Percentiles rank a stretch among this genome's conserved stretches.
These are phyloP conservation scores for Chromis chromis DNA, from an alignment of 2,797 vertebrate species.

Conservation along the genomic window DNA sequence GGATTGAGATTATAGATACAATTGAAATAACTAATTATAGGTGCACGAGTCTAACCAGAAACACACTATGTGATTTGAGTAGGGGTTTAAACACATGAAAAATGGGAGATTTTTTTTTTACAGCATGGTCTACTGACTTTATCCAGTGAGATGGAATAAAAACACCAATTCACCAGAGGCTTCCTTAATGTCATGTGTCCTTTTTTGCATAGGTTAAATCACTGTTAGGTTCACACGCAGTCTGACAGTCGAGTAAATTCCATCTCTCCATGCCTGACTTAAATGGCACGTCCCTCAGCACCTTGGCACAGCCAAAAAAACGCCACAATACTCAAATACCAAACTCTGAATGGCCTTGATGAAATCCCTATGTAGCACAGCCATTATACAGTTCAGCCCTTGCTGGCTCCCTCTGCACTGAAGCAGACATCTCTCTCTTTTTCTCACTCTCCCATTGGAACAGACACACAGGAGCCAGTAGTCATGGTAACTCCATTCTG, in stretches of 20 bases:
- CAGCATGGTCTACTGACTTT: conserved; percentile 1
- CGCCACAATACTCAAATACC: conserved; percentile 66
- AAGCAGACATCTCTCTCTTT: conserved; percentile 55
- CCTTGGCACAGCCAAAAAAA: conserved; percentile 58
- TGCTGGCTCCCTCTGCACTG: conserved; percentile 47
- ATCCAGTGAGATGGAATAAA: conserved; percentile 30
- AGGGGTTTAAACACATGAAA: conserved; percentile 12
- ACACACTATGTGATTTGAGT: conserved; percentile 32
- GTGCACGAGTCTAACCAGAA: conserved; percentile 26
- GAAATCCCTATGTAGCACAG: conserved; percentile 77
- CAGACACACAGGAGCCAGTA: conserved; percentile 80
- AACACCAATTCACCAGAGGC: conserved; percentile 16
- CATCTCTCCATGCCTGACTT: conserved; percentile 26
- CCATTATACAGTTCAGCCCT: conserved; percentile 75
- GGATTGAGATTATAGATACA: conserved; percentile 23
- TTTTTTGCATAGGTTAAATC: conserved; percentile 45
- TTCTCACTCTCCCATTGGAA: conserved; percentile 57
- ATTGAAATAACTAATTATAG: conserved; percentile 57
- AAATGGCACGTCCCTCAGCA: conserved; percentile 65
- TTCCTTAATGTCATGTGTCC: conserved; percentile 30
- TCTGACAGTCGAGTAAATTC: conserved; percentile 41
- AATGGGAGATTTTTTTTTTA: not conserved
- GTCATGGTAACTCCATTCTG: conserved; percentile 83
- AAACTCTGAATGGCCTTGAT: conserved; percentile 82
- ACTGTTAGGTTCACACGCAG: conserved; percentile 18